Conservation (phyloP, 2,797 vertebrate species). For the Carcharodon carcharias region DNA sequence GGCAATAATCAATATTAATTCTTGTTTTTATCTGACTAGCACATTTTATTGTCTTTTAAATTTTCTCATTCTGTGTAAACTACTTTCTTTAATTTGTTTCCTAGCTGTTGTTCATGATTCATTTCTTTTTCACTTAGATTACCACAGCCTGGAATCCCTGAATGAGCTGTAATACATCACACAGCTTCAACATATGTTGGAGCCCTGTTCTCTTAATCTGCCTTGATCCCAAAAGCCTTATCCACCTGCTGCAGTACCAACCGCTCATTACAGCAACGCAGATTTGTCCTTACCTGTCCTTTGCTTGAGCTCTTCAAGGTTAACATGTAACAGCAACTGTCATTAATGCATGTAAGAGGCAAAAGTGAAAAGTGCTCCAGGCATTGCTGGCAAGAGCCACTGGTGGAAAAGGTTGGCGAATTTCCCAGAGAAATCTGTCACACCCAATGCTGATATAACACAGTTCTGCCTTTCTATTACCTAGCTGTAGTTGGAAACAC, state of each 20-base stretch:
- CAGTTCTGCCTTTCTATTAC: conserved; percentile 72
- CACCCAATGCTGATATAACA: conserved; percentile 7
- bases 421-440: conserved; percentile 17
- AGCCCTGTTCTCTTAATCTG: conserved; percentile 71
- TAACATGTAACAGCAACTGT: conserved; percentile 66
- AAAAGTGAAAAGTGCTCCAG: conserved; percentile 31
- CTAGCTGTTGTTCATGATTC: conserved; percentile 23
- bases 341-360: conserved; percentile 57
- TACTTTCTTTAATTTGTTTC: conserved; percentile 22
- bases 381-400: conserved; percentile 12
- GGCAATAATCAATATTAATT: neutral
- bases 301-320: conserved; percentile 64
- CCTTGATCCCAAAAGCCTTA: conserved; percentile 73
- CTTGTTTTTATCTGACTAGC: neutral
- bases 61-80: neutral
- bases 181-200: conserved; percentile 76
- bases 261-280: conserved; percentile 64
- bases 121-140: conserved; percentile 35
- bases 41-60: neutral
- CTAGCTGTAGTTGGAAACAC: conserved; percentile 71
- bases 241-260: conserved; percentile 68
- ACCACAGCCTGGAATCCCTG: conserved; percentile 57
- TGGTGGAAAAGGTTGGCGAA: conserved; percentile 6
- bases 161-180: conserved; percentile 74
- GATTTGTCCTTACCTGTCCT: conserved; percentile 64